A percentile compares a stretch with the other conserved stretches of the same genome.
These are phyloP conservation scores for Trissoscelio sp. DNA, from an alignment of 2,888 invertebrate species.

Conservation along the genomic window DNA sequence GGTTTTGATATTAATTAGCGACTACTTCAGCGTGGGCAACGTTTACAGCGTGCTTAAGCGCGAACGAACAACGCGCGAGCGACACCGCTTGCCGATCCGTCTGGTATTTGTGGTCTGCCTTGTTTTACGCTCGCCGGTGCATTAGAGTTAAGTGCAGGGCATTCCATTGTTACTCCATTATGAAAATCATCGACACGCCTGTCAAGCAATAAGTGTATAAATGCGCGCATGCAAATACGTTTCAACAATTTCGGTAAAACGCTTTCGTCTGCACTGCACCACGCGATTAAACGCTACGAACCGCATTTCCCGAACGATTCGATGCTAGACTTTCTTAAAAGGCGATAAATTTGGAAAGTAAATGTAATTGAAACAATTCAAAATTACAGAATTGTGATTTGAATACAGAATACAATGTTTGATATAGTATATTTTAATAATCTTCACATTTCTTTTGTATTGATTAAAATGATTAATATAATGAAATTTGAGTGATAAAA, in stretches of 20 bases:
- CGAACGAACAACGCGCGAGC: constrained; percentile 41
- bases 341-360: background rate
- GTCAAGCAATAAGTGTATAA: constrained; percentile 38
- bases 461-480: too few relatives aligned
- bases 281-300: background rate
- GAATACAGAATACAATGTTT: too few relatives aligned
- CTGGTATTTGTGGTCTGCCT: constrained; percentile 60
- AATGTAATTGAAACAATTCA: background rate
- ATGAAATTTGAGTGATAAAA: too few relatives aligned
- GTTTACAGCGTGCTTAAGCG: constrained; percentile 34
- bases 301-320: background rate
- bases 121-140: constrained; percentile 55
- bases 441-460: too few relatives aligned
- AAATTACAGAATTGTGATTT: too few relatives aligned
- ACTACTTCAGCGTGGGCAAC: constrained; percentile 36
- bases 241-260: constrained; percentile 45
- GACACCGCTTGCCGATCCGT: constrained; percentile 44
- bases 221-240: constrained; percentile 39
- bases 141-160: constrained; percentile 76
- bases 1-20: constrained; percentile 68
- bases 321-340: background rate
- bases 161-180: constrained; percentile 74
- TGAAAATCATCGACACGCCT: constrained; percentile 73
- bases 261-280: constrained; percentile 2
- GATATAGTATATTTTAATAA: too few relatives aligned